Percentiles rank a stretch among this genome's conserved stretches.
Conservation (phyloP, 2,797 vertebrate genomes). For the Sebastes alutus region DNA sequence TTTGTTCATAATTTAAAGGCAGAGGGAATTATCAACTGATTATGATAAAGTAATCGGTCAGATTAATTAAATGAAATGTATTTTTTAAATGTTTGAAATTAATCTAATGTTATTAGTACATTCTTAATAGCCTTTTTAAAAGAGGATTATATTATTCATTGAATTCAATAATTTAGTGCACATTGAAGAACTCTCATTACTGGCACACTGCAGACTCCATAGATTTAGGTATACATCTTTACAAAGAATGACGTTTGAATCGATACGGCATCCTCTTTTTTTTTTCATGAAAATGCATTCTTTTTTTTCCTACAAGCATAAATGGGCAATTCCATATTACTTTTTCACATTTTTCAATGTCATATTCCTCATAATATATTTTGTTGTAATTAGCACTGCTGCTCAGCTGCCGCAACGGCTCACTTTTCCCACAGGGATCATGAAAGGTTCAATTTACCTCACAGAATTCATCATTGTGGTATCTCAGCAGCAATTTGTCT, state of each 20-base stretch:
- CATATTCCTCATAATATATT: neutral
- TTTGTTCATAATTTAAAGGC: neutral
- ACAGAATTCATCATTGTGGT: constrained; percentile 16
- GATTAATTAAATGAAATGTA: neutral
- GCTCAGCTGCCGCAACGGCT: neutral
- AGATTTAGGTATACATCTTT: neutral
- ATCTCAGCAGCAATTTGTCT: constrained; percentile 9
- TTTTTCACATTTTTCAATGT: neutral
- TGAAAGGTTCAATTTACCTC: constrained; percentile 19
- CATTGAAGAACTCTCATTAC: neutral
- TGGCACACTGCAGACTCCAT: neutral
- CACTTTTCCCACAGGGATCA: constrained; percentile 3
- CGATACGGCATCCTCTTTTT: neutral
- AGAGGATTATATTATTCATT: neutral
- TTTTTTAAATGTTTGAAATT: neutral
- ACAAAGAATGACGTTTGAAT: neutral
- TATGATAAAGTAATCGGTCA: neutral
- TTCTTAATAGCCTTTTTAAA: neutral
- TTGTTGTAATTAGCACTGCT: neutral
- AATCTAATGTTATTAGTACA: neutral
- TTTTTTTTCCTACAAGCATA: neutral
- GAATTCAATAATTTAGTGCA: neutral
- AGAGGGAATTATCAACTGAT: neutral
- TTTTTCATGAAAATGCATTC: neutral
- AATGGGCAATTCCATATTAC: neutral